phyloP scores from a whole-genome alignment of 2,888 invertebrate genomes.

The Oxytorus armatus region DNA sequence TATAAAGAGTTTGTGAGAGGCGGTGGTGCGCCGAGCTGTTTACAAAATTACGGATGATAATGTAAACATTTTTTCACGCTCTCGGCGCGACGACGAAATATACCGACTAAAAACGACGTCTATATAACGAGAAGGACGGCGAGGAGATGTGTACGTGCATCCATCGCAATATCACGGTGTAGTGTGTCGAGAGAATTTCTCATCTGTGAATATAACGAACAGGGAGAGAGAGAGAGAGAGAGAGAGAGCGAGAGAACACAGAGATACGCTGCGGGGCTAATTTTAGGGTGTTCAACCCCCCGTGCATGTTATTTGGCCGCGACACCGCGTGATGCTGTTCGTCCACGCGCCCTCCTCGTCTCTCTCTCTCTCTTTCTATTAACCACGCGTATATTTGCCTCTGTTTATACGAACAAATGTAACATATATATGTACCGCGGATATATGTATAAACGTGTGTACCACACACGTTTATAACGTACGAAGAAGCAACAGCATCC shows the following conservation, averaged over 20 bases:
- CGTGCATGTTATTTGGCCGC: constrained; percentile 60
- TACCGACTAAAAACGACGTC: constrained; percentile 34
- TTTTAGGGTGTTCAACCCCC: constrained; percentile 84
- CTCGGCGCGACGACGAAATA: constrained; percentile 71
- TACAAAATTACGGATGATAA: constrained; percentile 84
- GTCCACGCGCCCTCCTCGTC: constrained; percentile 49
- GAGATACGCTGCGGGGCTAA: constrained; percentile 80
- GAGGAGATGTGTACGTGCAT: not conserved
- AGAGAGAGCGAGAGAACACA: constrained; percentile 60
- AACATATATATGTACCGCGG: not conserved
- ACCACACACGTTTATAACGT: not conserved
- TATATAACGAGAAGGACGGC: constrained; percentile 13
- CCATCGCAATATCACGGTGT: not conserved
- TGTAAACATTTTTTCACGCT: constrained; percentile 84
- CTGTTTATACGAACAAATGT: constrained; percentile 56
- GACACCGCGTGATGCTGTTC: constrained; percentile 60
- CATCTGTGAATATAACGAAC: constrained; percentile 74
- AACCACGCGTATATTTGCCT: constrained; percentile 26
- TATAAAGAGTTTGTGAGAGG: constrained; percentile 62
- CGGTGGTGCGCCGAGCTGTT: constrained; percentile 76
- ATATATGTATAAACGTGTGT: no score
- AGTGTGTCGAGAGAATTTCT: constrained; percentile 34
- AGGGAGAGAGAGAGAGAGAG: no score
- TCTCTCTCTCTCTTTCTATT: constrained; percentile 61
- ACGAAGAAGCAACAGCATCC: constrained; percentile 4